phyloP scores from a whole-genome alignment of 2,113 vertebrate species.

The Tachysurus vachellii region DNA sequence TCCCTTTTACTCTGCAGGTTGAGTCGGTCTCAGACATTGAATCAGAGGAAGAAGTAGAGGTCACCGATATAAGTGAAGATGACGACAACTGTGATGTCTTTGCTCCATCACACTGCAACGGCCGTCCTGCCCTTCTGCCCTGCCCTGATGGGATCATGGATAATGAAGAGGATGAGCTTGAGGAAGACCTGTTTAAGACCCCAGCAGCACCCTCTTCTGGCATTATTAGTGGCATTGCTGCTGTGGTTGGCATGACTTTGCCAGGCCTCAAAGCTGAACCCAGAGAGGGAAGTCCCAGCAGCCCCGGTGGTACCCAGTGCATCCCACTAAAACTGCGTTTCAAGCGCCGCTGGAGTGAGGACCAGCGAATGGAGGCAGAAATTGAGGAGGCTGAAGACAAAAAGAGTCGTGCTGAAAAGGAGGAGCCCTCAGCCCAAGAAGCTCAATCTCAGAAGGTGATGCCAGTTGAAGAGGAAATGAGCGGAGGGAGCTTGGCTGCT shows the following conservation, averaged over 20 bases:
- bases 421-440: slow-evolving; percentile 47
- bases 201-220: slow-evolving; percentile 70
- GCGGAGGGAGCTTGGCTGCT: slow-evolving; percentile 59
- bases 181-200: slow-evolving; percentile 88
- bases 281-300: slow-evolving; percentile 58
- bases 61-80: slow-evolving; percentile 89
- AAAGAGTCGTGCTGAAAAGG: slow-evolving; percentile 62
- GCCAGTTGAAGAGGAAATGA: slow-evolving; percentile 34
- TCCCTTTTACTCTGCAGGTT: slow-evolving; percentile 66
- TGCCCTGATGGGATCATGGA: slow-evolving; percentile 37
- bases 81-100: slow-evolving; percentile 68
- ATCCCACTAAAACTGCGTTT: slow-evolving; percentile 90
- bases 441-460: slow-evolving; percentile 49
- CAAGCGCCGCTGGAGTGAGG: slow-evolving; percentile 90
- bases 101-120: slow-evolving; percentile 41
- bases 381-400: slow-evolving; percentile 77
- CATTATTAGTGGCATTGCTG: neutral
- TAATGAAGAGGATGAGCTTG: slow-evolving; percentile 78
- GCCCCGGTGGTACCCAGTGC: slow-evolving; percentile 72
- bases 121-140: slow-evolving; percentile 22
- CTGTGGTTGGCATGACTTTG: slow-evolving; percentile 36
- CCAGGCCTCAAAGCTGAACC: slow-evolving; percentile 70
- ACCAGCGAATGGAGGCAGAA: slow-evolving; percentile 85
- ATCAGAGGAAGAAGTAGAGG: slow-evolving; percentile 86
- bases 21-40: slow-evolving; percentile 86